phyloP scores from a whole-genome alignment of 2,888 invertebrate species.

The Noctua comes region DNA sequence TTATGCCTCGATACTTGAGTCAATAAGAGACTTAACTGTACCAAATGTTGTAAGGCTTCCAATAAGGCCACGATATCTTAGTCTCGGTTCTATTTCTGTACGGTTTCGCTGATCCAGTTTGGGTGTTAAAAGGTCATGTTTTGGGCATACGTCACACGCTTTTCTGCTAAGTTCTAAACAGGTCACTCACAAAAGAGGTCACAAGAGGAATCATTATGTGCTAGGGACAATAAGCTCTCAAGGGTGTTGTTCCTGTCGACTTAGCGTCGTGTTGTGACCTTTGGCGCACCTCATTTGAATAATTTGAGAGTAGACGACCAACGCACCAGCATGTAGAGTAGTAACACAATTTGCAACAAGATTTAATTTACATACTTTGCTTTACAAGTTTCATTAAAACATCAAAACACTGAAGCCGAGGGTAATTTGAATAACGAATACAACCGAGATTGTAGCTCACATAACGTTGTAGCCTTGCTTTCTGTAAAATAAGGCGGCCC shows the following conservation, averaged over 20 bases:
- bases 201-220: slow-evolving; percentile 76
- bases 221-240: slow-evolving; percentile 77
- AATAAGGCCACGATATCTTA: slow-evolving; percentile 50
- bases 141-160: slow-evolving; percentile 37
- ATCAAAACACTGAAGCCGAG: slow-evolving; percentile 31
- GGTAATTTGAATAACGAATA: slow-evolving; percentile 43
- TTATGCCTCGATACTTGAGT: slow-evolving; percentile 39
- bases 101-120: slow-evolving; percentile 64
- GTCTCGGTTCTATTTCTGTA: slow-evolving; percentile 40
- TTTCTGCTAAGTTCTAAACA: slow-evolving; percentile 38
- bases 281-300: slow-evolving; percentile 70
- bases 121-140: slow-evolving; percentile 54
- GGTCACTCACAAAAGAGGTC: slow-evolving; percentile 57
- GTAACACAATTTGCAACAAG: slow-evolving; percentile 47
- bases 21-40: slow-evolving; percentile 38
- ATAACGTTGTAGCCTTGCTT: slow-evolving; percentile 29
- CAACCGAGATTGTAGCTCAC: slow-evolving; percentile 34
- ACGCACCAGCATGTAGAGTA: slow-evolving; percentile 29
- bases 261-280: slow-evolving; percentile 64
- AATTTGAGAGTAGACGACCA: slow-evolving; percentile 51
- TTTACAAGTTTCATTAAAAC: slow-evolving; percentile 50
- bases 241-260: slow-evolving; percentile 67
- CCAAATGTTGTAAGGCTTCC: slow-evolving; percentile 55
- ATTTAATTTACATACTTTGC: slow-evolving; percentile 50
- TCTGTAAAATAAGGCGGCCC: slow-evolving; percentile 36